A percentile compares a stretch with the other conserved stretches of the same genome.
Conservation (phyloP, 2,797 vertebrate species). For the Oreochromis mossambicus region DNA sequence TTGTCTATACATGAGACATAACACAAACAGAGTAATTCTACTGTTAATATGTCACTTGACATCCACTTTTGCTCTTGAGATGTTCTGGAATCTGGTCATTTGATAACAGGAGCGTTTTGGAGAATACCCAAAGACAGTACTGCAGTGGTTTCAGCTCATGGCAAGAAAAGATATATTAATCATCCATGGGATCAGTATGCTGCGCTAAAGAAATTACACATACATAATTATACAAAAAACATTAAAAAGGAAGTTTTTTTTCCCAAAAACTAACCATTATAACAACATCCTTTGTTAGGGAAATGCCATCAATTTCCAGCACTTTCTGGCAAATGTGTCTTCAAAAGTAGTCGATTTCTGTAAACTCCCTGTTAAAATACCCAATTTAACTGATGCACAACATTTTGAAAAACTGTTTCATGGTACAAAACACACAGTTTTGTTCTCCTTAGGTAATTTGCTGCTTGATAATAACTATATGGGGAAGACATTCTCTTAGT, state of each 20-base stretch:
- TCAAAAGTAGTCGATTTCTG: fast-evolving
- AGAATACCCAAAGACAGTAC: background rate
- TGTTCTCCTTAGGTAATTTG: fast-evolving
- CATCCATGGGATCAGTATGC: background rate
- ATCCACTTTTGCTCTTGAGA: background rate
- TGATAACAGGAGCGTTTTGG: fast-evolving
- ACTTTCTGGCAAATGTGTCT: background rate
- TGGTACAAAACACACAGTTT: fast-evolving
- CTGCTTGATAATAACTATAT: background rate
- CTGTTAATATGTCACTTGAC: too few relatives aligned
- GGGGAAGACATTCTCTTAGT: background rate
- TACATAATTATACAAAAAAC: background rate
- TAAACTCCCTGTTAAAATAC: background rate
- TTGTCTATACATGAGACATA: too few relatives aligned
- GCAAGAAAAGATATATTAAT: background rate
- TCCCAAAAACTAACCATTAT: background rate
- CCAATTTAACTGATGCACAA: background rate
- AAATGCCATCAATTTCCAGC: background rate
- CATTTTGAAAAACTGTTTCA: background rate
- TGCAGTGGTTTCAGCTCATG: background rate
- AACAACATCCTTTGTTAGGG: background rate
- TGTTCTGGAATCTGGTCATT: background rate
- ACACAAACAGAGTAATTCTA: too few relatives aligned
- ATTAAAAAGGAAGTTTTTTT: background rate
- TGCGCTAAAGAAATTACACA: background rate